These are phyloP conservation scores for Dorcus hopei DNA, from an alignment of 2,888 invertebrate genomes.

Conservation along the genomic window DNA sequence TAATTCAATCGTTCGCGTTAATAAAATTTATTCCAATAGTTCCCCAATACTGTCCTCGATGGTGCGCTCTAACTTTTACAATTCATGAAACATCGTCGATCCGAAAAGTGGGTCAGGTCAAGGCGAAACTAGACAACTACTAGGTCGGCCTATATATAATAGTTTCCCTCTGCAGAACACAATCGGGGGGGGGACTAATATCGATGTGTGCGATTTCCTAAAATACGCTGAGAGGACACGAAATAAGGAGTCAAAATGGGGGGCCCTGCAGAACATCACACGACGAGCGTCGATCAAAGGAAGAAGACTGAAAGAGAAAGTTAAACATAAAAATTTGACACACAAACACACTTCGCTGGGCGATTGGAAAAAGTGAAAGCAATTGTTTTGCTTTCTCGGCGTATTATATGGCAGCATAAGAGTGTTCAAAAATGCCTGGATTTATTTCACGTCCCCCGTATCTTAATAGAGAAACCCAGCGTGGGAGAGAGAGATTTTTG, in stretches of 20 bases:
- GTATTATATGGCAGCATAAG: conserved; percentile 16
- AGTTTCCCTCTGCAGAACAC: too few species aligned
- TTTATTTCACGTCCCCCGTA: conserved; percentile 15
- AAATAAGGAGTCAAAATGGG: too few species aligned
- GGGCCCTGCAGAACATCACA: too few species aligned
- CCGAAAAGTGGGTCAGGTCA: conserved; percentile 29
- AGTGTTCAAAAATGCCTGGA: conserved; percentile 13
- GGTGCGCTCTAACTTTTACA: conserved; percentile 28
- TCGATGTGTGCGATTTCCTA: too few species aligned
- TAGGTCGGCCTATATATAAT: conserved; percentile 15
- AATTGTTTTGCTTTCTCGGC: conserved; percentile 26
- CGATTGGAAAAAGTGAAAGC: conserved; percentile 33
- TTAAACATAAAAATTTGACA: conserved; percentile 28
- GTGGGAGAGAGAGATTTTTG: conserved; percentile 16
- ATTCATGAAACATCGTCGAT: conserved; percentile 26
- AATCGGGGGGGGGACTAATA: too few species aligned
- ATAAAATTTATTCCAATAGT: not conserved
- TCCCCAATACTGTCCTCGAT: conserved; percentile 19
- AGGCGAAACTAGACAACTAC: conserved; percentile 25
- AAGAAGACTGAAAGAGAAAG: conserved; percentile 32
- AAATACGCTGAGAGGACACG: too few species aligned
- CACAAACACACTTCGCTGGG: conserved; percentile 26
- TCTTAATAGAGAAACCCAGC: conserved; percentile 19
- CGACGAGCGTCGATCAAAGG: too few species aligned
- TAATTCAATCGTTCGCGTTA: not conserved